Conservation (phyloP, 2,888 invertebrate species). For the Prosopocoilus inquinatus region DNA sequence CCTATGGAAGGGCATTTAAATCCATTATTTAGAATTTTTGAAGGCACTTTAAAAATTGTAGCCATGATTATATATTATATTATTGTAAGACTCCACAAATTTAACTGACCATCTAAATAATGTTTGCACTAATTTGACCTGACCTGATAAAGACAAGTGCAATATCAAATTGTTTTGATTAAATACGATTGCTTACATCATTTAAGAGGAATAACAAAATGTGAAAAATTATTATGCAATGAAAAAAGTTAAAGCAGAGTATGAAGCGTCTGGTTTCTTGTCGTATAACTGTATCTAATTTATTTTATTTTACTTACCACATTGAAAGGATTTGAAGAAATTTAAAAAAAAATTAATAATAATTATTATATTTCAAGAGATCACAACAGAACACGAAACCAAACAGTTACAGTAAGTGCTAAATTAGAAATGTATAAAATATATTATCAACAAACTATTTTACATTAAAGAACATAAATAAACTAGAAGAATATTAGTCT, state of each 20-base stretch:
- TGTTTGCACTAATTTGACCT: too few species aligned
- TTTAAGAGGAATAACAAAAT: too few species aligned
- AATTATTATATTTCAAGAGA: slow-evolving; percentile 32
- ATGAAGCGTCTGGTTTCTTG: not conserved
- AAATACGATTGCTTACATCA: too few species aligned
- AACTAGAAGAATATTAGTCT: slow-evolving; percentile 86
- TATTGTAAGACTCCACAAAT: too few species aligned
- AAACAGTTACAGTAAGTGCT: not conserved
- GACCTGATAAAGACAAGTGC: too few species aligned
- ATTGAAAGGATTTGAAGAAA: not conserved
- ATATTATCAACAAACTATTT: not conserved
- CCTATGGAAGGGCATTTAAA: slow-evolving; percentile 52
- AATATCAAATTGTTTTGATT: too few species aligned
- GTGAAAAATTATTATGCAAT: too few species aligned
- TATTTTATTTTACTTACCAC: not conserved
- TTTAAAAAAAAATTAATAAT: slow-evolving; percentile 25
- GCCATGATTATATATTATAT: too few species aligned
- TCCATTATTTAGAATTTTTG: slow-evolving; percentile 59
- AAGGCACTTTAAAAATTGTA: slow-evolving; percentile 41
- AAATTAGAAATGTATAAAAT: slow-evolving; percentile 4
- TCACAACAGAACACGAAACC: slow-evolving; percentile 1
- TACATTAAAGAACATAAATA: not conserved
- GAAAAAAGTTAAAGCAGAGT: too few species aligned
- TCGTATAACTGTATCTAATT: not conserved
- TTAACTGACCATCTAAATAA: too few species aligned